Conservation (phyloP, 2,888 invertebrate species). For the Heliconius charithonia region DNA sequence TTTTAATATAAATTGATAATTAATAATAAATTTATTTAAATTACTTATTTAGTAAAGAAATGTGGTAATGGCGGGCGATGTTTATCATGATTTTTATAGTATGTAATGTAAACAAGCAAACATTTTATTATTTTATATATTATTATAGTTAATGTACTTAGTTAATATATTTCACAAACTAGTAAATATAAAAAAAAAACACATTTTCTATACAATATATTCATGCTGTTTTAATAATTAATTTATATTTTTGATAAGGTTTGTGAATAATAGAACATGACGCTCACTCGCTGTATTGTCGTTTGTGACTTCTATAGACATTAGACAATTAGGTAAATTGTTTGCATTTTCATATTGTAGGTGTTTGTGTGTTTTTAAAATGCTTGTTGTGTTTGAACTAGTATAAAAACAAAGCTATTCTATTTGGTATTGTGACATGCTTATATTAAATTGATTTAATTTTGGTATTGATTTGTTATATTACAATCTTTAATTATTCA, state of each 20-base stretch:
- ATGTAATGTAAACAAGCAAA: too few relatives aligned
- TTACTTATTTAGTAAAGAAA: too few relatives aligned
- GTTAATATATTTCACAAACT: neutral
- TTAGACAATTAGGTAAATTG: constrained; percentile 38
- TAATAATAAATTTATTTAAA: neutral
- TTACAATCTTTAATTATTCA: neutral
- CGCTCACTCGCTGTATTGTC: neutral
- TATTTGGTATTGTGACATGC: neutral
- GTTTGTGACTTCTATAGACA: constrained; percentile 23
- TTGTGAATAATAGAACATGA: neutral
- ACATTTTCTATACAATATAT: neutral
- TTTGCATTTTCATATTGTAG: constrained; percentile 33
- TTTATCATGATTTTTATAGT: too few relatives aligned
- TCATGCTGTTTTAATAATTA: neutral
- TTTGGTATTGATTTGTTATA: constrained; percentile 1
- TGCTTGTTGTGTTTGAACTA: constrained; percentile 24
- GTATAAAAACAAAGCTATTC: constrained; percentile 28
- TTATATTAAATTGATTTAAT: constrained; percentile 16
- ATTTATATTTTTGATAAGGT: neutral
- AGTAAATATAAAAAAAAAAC: neutral
- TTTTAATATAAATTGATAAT: neutral
- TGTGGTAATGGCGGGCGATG: too few relatives aligned
- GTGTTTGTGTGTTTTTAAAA: constrained; percentile 13
- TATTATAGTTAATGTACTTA: too few relatives aligned
- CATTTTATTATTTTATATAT: too few relatives aligned